phyloP scores from a whole-genome alignment of 2,113 vertebrate genomes.

The Pangasianodon gigas region DNA sequence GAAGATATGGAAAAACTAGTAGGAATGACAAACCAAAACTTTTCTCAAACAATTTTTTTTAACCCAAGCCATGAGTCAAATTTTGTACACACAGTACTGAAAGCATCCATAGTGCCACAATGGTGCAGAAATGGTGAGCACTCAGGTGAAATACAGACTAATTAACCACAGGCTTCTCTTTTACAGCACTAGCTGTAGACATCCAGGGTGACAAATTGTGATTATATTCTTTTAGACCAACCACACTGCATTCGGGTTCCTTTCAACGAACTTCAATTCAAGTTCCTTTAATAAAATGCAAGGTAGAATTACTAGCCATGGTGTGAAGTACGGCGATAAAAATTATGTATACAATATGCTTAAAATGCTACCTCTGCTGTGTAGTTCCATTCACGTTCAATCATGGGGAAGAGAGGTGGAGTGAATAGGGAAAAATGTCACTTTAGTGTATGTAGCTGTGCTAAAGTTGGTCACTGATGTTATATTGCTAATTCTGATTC shows the following conservation, averaged over 20 bases:
- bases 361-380: not conserved
- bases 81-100: not conserved
- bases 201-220: not conserved
- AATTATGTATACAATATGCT: not conserved
- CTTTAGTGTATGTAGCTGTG: not conserved
- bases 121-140: not conserved
- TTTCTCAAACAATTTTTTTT: not conserved
- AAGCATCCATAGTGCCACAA: not conserved
- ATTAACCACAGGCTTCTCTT: not conserved
- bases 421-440: not conserved
- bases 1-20: not conserved
- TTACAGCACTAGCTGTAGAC: not conserved
- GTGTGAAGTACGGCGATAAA: not conserved
- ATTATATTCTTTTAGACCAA: not conserved
- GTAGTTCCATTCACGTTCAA: not conserved
- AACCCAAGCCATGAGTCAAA: not conserved
- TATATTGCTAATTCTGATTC: not conserved
- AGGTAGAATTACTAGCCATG: not conserved
- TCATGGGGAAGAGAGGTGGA: not conserved
- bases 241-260: not conserved
- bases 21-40: not conserved
- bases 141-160: not conserved
- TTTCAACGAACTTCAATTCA: not conserved
- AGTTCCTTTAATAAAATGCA: not conserved
- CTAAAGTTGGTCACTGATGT: not conserved